Evolutionary conservation across 1,140 invertebrate genomes (phyloP), one percentile per base, ranked within the genome.

Genomic region (Hormaphis cornu): DNA sequence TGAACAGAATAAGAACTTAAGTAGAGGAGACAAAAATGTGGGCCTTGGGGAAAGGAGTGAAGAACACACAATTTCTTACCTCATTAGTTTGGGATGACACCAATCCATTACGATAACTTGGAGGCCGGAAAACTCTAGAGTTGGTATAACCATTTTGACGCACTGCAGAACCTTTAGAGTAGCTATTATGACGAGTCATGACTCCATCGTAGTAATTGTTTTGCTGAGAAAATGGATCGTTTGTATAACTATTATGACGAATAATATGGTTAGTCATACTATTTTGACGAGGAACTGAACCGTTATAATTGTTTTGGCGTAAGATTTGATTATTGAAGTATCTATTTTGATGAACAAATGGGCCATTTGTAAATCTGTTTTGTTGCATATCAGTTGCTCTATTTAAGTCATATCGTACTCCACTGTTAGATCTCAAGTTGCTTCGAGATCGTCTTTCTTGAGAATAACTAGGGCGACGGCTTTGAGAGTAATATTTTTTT

Each of bases 211-310:
- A 50, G 18, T 10, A 35, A 20, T 14, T 66, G 24, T 50, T 50
- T 48, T 66, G 61, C 22, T 30, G 44, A 22, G 44, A 20, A 10
- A 35, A 20, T 30, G n/a, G 14, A n/a, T 66, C 44, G 9, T 66
- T 66, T 14, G 61, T 35, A 24, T 48, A 66, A 50, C 61, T 50
- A 22, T 66, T 66, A 20, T 66, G 61, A n/a, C 61, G 61, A 48
- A 66, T 33, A 24, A 22, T 8, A 48, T 26, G 58, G n/a, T 28
- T 61, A 20, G 33, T 66, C 3, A 22, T 18, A 33, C 12, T 22
- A 46, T 50, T 50, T 24, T 50, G 61, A 37, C 30, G 61, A 10
- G 9, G 10, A 48, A 24, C 42, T n/a, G 44, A 26, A 8, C 24
- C 42, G n/a, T 66, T 66, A 22, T 7, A 66, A 16, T 14, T 66